phyloP scores from a whole-genome alignment of 2,113 vertebrate species.

The Tetraodon nigroviridis region DNA sequence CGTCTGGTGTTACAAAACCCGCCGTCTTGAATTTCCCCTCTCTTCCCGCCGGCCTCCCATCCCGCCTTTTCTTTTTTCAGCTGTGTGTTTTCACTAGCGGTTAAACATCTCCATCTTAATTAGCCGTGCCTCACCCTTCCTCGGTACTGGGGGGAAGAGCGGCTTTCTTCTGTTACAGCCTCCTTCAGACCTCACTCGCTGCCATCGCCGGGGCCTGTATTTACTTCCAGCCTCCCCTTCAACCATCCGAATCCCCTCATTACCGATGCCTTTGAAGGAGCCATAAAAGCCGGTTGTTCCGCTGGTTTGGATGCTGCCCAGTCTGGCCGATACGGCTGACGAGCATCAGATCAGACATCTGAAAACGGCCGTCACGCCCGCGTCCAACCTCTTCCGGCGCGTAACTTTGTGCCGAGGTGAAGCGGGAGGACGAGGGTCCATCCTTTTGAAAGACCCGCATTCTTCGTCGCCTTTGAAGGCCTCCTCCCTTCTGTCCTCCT shows the following conservation, averaged over 20 bases:
- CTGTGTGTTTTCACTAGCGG: constrained; percentile 40
- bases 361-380: background rate
- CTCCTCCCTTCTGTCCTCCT: constrained; percentile 9
- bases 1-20: constrained; percentile 24
- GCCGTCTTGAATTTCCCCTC: constrained; percentile 15
- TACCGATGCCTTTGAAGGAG: constrained; percentile 53
- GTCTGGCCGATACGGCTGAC: background rate
- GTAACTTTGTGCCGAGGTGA: too few relatives aligned
- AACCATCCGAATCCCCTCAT: constrained; percentile 35
- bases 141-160: constrained; percentile 8
- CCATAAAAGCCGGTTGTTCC: constrained; percentile 49
- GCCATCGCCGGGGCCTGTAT: constrained; percentile 45
- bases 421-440: background rate
- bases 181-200: constrained; percentile 44
- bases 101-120: constrained; percentile 61
- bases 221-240: constrained; percentile 28
- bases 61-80: constrained; percentile 32
- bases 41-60: background rate
- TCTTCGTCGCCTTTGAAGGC: constrained; percentile 36
- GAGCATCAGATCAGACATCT: constrained; percentile 14
- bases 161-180: constrained; percentile 55
- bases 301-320: background rate
- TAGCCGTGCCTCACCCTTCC: constrained; percentile 59
- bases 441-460: constrained; percentile 26
- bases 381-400: constrained; percentile 19